Conservation (phyloP, 2,888 invertebrate species). For the Spatulosminthurus flaviceps region DNA sequence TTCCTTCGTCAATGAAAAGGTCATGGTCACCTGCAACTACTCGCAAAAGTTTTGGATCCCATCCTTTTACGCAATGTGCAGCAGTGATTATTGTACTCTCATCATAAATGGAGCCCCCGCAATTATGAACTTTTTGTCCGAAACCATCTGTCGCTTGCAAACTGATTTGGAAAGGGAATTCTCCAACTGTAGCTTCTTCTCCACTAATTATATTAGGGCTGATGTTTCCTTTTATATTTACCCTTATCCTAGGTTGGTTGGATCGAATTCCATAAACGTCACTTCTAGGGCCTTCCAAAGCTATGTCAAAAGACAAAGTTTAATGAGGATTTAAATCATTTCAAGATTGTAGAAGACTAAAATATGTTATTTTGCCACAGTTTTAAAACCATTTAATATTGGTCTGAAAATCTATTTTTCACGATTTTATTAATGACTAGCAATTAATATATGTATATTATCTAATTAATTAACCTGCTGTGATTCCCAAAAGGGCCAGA, state of each 20-base stretch:
- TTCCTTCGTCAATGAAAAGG: slow-evolving; percentile 64
- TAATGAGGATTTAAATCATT: no score
- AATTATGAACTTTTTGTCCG: slow-evolving; percentile 62
- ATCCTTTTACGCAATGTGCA: slow-evolving; percentile 64
- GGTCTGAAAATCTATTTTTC: no score
- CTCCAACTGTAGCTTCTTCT: slow-evolving; percentile 59
- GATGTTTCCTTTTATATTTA: not conserved
- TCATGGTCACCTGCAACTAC: slow-evolving; percentile 65
- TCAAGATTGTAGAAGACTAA: no score
- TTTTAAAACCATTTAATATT: no score
- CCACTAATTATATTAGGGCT: slow-evolving; percentile 51
- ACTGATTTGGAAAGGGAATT: slow-evolving; percentile 66
- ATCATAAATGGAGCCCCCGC: slow-evolving; percentile 64
- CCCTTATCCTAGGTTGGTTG: not conserved
- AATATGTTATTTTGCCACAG: no score
- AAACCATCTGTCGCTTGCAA: slow-evolving; percentile 59
- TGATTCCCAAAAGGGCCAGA: no score
- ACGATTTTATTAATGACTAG: no score
- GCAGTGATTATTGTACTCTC: slow-evolving; percentile 64
- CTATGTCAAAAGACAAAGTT: no score
- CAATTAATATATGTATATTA: no score
- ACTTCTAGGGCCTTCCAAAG: not conserved
- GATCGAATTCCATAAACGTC: slow-evolving; percentile 6
- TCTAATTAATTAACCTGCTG: no score
- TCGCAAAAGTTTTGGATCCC: slow-evolving; percentile 56